Percentiles rank a stretch among this genome's conserved stretches.
phyloP scores from a whole-genome alignment of 2,113 vertebrate species.

The Ptyas mucosa region DNA sequence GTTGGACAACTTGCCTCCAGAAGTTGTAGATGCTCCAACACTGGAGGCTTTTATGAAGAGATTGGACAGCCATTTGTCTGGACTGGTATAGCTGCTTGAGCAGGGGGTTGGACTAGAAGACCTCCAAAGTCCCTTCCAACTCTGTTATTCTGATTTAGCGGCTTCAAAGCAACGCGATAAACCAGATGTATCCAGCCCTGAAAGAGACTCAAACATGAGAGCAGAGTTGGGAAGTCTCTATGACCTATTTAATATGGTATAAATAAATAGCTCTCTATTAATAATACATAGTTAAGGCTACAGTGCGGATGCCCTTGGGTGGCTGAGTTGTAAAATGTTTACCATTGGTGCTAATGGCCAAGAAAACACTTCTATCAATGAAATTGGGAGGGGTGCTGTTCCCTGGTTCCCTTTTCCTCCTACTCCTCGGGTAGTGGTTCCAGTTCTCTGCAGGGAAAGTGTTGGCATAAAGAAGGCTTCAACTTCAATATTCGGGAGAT shows the following conservation, averaged over 20 bases:
- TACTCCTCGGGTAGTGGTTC: not conserved
- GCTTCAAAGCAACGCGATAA: not conserved
- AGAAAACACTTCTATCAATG: conserved; percentile 17
- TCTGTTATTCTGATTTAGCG: not conserved
- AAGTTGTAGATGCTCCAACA: not conserved
- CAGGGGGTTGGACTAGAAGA: not conserved
- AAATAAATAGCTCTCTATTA: conserved; percentile 56
- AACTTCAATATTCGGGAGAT: not conserved
- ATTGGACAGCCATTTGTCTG: not conserved
- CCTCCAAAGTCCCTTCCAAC: not conserved
- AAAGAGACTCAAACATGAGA: conserved; percentile 8
- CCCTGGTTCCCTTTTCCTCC: not conserved
- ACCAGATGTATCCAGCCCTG: not conserved
- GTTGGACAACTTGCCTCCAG: not conserved
- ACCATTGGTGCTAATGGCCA: conserved; percentile 10
- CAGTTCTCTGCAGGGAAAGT: not conserved
- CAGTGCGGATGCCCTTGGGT: conserved; percentile 21
- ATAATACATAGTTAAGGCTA: conserved; percentile 62
- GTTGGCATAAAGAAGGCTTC: not conserved
- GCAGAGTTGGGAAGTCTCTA: conserved; percentile 38
- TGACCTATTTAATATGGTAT: conserved; percentile 61
- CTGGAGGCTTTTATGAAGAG: not conserved
- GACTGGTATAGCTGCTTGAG: not conserved
- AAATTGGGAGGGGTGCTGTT: not conserved
- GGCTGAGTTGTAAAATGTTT: conserved; percentile 30